Evolutionary conservation across 2,888 invertebrate genomes (phyloP).

Genomic region (Limnephilus auricula): DNA sequence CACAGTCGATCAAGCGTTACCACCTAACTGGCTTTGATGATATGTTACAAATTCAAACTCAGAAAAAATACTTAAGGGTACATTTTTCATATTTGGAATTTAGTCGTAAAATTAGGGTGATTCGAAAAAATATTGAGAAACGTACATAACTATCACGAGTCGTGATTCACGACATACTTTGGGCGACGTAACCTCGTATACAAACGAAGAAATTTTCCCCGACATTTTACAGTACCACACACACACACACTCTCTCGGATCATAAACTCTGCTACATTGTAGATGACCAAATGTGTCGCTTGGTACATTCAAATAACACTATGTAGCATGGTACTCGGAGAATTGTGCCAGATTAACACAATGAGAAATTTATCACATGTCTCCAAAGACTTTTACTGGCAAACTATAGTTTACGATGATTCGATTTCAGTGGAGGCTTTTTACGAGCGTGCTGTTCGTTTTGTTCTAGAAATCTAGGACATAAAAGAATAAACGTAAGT

Average conservation of each 20-base stretch:
- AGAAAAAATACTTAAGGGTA: background rate
- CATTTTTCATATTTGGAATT: background rate
- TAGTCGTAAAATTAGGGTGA: background rate
- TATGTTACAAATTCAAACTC: background rate
- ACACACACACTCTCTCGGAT: constrained; percentile 17
- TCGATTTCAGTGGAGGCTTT: background rate
- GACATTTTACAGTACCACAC: constrained; percentile 6
- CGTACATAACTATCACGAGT: too few species aligned
- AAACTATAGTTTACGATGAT: constrained; percentile 13
- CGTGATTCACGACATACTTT: background rate
- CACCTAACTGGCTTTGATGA: too few species aligned
- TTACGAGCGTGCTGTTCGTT: background rate
- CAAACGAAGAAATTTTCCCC: background rate
- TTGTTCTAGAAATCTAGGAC: background rate
- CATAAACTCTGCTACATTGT: constrained; percentile 5
- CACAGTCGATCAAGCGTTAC: too few species aligned
- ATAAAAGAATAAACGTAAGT: background rate
- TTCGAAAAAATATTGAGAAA: background rate
- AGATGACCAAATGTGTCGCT: background rate
- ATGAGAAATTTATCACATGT: constrained; percentile 22
- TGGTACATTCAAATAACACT: constrained; percentile 14
- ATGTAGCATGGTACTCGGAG: background rate
- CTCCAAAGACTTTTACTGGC: background rate
- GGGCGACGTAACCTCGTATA: background rate
- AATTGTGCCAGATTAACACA: constrained; percentile 26